These are phyloP conservation scores for Coccyzus lansbergi DNA, from an alignment of 2,797 vertebrate species.

Conservation along the genomic window DNA sequence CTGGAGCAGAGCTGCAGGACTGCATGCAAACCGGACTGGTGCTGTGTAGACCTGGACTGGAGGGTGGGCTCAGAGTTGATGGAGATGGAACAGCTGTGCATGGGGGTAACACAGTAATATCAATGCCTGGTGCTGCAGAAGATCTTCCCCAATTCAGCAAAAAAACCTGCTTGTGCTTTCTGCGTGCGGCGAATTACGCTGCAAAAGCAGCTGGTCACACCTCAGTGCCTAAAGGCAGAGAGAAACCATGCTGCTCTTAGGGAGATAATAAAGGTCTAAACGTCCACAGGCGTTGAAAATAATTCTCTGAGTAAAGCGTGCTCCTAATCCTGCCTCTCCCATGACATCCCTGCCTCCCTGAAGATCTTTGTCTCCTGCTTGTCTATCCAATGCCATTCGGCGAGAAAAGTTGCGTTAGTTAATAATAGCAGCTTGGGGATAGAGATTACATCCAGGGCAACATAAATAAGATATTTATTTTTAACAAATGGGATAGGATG, in stretches of 20 bases:
- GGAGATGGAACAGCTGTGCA: background rate
- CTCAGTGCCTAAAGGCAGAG: background rate
- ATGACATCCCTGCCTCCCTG: background rate
- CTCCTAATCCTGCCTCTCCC: conserved; percentile 46
- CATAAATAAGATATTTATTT: conserved; percentile 43
- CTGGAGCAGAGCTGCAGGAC: background rate
- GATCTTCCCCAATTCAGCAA: background rate
- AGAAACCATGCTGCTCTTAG: background rate
- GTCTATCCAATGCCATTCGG: background rate
- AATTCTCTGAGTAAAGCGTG: background rate
- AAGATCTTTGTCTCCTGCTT: conserved; percentile 53
- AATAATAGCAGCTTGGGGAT: conserved; percentile 37
- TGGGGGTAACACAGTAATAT: background rate
- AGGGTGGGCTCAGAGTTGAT: background rate
- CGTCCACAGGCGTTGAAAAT: conserved; percentile 24
- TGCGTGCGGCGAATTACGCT: accelerated
- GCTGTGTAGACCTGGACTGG: background rate
- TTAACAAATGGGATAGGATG: conserved; percentile 19
- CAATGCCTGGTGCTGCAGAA: background rate
- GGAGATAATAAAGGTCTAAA: conserved; percentile 30
- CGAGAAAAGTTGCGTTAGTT: background rate
- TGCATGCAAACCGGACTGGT: accelerated
- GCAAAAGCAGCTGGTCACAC: background rate
- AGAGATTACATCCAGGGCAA: conserved; percentile 27
- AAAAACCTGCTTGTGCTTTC: background rate